Base-by-base conservation (phyloP, 1,140 invertebrate genomes). In the Apis dorsata region DNA sequence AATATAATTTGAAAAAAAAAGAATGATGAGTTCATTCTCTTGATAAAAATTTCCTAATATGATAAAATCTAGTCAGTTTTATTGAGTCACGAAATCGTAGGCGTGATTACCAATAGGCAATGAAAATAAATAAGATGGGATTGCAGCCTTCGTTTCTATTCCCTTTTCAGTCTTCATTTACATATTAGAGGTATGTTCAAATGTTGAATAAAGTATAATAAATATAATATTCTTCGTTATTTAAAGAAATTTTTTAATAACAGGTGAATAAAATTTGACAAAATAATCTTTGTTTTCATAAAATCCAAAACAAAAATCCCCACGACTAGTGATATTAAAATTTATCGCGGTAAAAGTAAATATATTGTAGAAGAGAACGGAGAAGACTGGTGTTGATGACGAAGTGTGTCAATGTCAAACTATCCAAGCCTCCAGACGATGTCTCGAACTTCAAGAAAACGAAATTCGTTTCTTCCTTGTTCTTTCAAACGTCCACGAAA, bases 331-430 rank as follows among this genome's bases (percentile, higher is more conserved):
- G 9, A 12, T 44, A 28, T 76, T 59, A 34, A 60, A 60, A 82
- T 77, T 62, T 72, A 51, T 17, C 24, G 51, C 21, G 53, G 3
- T 49, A 51, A 69, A 65, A 51, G 59, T 63, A 85, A 62, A 75
- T 28, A 28, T 21, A 34, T 44, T 17, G 51, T 44, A 19, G 57
- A 65, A 51, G 74, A 80, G 17, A 60, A 53, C n/a, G 28, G 78
- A 71, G 60, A 57, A 82, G 83, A 82, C 55, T 4, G 59, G 21
- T 13, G 34, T 80, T 53, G 75, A 17, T 17, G 86, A 44, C 57
- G n/a, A 91, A 90, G 85, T 90, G 66, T 91, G 91, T 91, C 91
- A 91, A 90, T 91, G 91, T 89, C 90, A 80, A 51, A 77, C 55
- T 66, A 65, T 75, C 49, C 74, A 57, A 19, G 66, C 65, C 69